These are phyloP conservation scores for Brachionus plicatilis DNA, from an alignment of 1,140 invertebrate species.

Conservation along the genomic window DNA sequence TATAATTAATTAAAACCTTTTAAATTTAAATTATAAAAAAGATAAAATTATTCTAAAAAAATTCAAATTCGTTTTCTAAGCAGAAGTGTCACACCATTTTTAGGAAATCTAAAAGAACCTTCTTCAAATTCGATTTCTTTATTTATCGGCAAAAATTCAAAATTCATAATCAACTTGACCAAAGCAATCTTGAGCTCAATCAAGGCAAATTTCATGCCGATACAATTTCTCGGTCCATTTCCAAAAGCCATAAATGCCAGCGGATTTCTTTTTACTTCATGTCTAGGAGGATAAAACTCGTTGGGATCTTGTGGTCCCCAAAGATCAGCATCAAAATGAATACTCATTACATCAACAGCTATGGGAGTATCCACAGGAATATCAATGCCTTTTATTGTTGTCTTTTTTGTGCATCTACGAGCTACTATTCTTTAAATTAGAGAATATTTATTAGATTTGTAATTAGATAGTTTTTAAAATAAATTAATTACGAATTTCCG, in stretches of 20 bases:
- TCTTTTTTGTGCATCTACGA: constrained; percentile 45
- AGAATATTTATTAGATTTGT: too few species aligned
- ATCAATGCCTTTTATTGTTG: constrained; percentile 44
- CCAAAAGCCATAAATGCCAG: constrained; percentile 53
- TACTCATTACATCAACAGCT: constrained; percentile 49
- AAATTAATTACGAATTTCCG: constrained; percentile 39
- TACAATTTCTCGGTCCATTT: constrained; percentile 53
- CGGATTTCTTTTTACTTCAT: constrained; percentile 41
- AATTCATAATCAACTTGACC: constrained; percentile 46
- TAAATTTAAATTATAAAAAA: too few species aligned
- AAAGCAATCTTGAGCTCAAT: constrained; percentile 49
- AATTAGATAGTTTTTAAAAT: too few species aligned
- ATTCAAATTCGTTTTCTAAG: neutral
- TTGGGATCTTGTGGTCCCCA: constrained; percentile 48
- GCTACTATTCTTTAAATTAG: constrained; percentile 39
- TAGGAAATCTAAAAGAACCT: neutral
- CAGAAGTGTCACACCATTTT: neutral
- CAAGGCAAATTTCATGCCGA: constrained; percentile 48
- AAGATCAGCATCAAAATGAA: constrained; percentile 50
- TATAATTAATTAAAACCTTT: too few species aligned
- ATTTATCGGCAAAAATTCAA: constrained; percentile 39
- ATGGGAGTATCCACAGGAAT: constrained; percentile 51
- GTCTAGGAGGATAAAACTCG: constrained; percentile 48
- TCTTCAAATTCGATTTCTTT: neutral
- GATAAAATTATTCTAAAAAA: too few species aligned